Evolutionary conservation across 1,140 invertebrate species (phyloP).

Genomic region (Nasonia longicornis): DNA sequence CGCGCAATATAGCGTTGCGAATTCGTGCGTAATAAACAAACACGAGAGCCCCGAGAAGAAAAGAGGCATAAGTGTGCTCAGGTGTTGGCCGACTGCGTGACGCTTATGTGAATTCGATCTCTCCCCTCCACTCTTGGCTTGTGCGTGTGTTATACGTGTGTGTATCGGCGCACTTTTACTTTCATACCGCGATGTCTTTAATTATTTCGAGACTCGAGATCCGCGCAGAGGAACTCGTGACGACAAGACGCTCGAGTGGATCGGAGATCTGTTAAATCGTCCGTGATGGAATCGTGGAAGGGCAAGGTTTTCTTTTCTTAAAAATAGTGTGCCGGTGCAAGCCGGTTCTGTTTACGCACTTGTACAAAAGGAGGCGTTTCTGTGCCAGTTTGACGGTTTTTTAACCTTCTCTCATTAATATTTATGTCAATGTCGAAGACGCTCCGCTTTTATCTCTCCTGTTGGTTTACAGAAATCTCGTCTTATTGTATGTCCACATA

Average conservation of each 20-base stretch:
- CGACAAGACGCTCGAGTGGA: not conserved
- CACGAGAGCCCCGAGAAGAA: not conserved
- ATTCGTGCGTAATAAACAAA: slow-evolving; percentile 12
- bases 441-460: no score
- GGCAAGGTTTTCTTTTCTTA: slow-evolving; percentile 1
- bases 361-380: not conserved
- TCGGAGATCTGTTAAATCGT: not conserved
- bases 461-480: no score
- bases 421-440: not conserved
- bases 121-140: no score
- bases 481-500: no score
- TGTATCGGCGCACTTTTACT: not conserved
- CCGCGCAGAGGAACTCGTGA: not conserved
- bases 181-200: not conserved
- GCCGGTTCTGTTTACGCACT: not conserved
- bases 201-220: not conserved
- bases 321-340: not conserved
- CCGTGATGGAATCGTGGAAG: not conserved
- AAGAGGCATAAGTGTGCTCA: not conserved
- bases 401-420: not conserved
- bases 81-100: not conserved
- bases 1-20: not conserved
- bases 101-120: not conserved
- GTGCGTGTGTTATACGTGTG: not conserved
- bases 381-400: not conserved